Evolutionary conservation across 2,113 vertebrate genomes (phyloP), one percentile per base, ranked within the genome.

Genomic region (Cynoglossus semilaevis): DNA sequence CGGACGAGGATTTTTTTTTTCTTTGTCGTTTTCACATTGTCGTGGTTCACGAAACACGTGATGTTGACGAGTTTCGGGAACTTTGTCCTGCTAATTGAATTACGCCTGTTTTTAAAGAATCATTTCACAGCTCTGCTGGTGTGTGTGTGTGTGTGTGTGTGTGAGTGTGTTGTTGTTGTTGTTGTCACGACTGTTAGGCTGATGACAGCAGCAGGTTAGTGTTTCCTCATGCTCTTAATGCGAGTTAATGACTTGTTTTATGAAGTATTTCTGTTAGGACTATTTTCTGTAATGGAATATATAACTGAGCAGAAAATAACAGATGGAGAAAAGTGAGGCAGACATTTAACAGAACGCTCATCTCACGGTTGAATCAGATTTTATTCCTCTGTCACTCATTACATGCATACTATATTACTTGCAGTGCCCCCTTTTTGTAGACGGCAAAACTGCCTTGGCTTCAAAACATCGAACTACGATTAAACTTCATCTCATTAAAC

Each of bases 41-140:
- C 35, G 35, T 15, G 18, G 51, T 52, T 16, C 34, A 51, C 42
- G 15, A 77, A 56, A 45, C 55, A 42, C 52, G 42, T 78, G 56
- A 57, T 58, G 62, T 40, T 66, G 71, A 74, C 63, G 72, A 58
- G 58, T 61, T 59, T 51, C 50, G 55, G 44, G 46, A 58, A 36
- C 52, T 36, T 74, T 15, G 55, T 71, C 18, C 58, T 43, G 41
- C 59, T 74, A 74, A 82, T 72, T 82, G 63, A 62, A 47, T 73
- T 76, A 49, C 29, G 34, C 58, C 72, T 40, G 22, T 68, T 73
- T 78, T 68, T 74, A 77, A 77, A 70, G 47, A 54, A 5, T 34
- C 36, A 60, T 76, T 51, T 81, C 68, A 79, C 64, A 55, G 72
- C 74, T 77, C 74, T 81, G 80, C 84, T 81, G 70, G 65, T 69